Evolutionary conservation across 2,888 invertebrate genomes (phyloP).

Genomic region (Lingula anatina): DNA sequence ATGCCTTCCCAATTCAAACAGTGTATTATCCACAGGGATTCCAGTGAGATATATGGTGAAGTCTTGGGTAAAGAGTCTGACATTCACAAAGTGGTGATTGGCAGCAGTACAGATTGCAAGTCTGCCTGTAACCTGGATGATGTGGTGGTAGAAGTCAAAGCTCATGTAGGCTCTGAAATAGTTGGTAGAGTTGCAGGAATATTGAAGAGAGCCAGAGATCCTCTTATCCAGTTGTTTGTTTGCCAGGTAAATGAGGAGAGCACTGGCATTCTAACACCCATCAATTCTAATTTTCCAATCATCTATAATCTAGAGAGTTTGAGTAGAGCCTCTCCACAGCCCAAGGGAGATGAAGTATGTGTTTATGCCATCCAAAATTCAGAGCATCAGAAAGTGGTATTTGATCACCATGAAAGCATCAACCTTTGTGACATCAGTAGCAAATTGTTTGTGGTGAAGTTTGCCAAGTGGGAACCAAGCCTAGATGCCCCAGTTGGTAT

Average conservation of each 20-base stretch:
- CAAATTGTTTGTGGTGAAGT: constrained; percentile 39
- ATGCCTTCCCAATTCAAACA: constrained; percentile 26
- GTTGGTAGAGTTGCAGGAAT: constrained; percentile 35
- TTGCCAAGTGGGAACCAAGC: constrained; percentile 33
- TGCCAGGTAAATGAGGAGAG: constrained; percentile 30
- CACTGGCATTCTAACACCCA: constrained; percentile 33
- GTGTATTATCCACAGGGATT: constrained; percentile 22
- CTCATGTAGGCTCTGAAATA: constrained; percentile 5
- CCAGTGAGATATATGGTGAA: constrained; percentile 14
- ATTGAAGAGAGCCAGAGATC: constrained; percentile 25
- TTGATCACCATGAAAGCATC: constrained; percentile 31
- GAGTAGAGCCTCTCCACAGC: constrained; percentile 13
- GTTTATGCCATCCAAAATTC: constrained; percentile 28
- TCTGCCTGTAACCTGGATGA: constrained; percentile 34
- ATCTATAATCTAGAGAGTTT: constrained; percentile 28
- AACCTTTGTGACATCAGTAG: constrained; percentile 16
- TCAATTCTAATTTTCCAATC: constrained; percentile 28
- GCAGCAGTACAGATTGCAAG: constrained; percentile 23
- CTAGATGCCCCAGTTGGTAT: constrained; percentile 34
- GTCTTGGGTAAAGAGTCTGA: constrained; percentile 7
- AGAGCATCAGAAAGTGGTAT: constrained; percentile 19
- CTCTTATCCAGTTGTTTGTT: constrained; percentile 28
- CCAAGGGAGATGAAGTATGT: constrained; percentile 22
- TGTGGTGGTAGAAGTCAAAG: constrained; percentile 34
- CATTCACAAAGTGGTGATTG: constrained; percentile 14